A percentile compares a stretch with the other conserved stretches of the same genome.
Evolutionary conservation across 1,140 invertebrate species (phyloP).

Genomic region (Drosophila seguyi): DNA sequence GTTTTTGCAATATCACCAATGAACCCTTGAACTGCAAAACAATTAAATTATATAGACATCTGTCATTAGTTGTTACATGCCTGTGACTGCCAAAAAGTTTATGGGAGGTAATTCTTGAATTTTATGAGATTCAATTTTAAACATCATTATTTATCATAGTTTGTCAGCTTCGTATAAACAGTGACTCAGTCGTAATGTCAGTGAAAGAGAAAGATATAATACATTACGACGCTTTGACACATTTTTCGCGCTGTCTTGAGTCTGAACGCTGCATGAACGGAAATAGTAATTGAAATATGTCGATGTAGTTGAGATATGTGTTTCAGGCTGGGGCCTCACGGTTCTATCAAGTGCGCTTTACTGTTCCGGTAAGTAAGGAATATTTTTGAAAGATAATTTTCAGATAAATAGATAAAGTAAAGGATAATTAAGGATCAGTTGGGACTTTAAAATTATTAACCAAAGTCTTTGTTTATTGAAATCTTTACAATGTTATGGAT

Average conservation of each 20-base stretch:
- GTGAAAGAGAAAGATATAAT: constrained; percentile 19
- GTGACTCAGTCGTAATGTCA: constrained; percentile 16
- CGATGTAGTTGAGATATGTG: constrained; percentile 37
- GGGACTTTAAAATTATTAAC: background rate
- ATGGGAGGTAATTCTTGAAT: constrained; percentile 3
- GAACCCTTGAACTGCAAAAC: constrained; percentile 18
- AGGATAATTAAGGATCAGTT: background rate
- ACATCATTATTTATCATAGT: background rate
- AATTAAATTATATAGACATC: constrained; percentile 8
- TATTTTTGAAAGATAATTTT: background rate
- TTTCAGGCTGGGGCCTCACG: constrained; percentile 10
- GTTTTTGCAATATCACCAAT: background rate
- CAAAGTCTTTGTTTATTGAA: background rate
- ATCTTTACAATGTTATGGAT: background rate
- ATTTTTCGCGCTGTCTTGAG: constrained; percentile 37
- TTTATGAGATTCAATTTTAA: background rate
- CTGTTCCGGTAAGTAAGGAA: background rate
- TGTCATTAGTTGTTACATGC: background rate
- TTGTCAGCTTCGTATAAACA: constrained; percentile 16
- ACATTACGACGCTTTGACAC: constrained; percentile 31
- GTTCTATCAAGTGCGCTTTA: background rate
- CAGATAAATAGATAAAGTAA: background rate
- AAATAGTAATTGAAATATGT: constrained; percentile 72
- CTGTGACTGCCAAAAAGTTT: background rate
- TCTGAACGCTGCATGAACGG: constrained; percentile 56